Percentiles rank a stretch among this genome's conserved stretches.
Conservation (phyloP, 2,797 vertebrate genomes). For the Mus caroli region DNA sequence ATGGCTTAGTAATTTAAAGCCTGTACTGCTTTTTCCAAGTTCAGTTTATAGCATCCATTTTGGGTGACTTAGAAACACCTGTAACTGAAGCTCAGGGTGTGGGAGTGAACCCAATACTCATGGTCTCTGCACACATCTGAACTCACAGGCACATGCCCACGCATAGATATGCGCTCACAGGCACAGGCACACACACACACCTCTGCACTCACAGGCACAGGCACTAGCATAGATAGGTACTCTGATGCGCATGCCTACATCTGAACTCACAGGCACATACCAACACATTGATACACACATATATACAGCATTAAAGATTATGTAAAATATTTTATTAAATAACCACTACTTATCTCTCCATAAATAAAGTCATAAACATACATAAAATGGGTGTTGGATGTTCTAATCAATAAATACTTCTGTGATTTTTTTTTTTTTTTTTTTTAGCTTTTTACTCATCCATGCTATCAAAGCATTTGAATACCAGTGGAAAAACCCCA, state of each 20-base stretch:
- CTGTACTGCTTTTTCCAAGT: background rate
- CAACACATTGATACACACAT: background rate
- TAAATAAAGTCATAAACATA: background rate
- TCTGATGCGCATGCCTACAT: too few species aligned
- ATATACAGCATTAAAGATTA: background rate
- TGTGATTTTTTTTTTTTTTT: slow-evolving; percentile 15
- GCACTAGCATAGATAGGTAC: too few species aligned
- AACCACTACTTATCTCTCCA: background rate
- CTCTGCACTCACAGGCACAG: too few species aligned
- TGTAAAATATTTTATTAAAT: background rate
- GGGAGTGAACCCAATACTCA: background rate
- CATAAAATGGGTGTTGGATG: background rate
- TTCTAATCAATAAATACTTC: background rate
- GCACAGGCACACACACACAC: too few species aligned
- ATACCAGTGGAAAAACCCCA: background rate
- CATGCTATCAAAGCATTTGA: background rate
- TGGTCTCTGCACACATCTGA: background rate
- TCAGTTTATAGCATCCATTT: background rate
- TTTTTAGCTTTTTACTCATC: background rate
- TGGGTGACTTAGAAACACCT: background rate
- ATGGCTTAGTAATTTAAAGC: too few species aligned
- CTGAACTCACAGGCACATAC: too few species aligned
- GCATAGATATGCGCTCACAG: too few species aligned
- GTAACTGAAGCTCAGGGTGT: background rate
- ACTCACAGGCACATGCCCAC: background rate